Conservation (phyloP, 2,888 invertebrate genomes). For the Chrysotoxum bicinctum region DNA sequence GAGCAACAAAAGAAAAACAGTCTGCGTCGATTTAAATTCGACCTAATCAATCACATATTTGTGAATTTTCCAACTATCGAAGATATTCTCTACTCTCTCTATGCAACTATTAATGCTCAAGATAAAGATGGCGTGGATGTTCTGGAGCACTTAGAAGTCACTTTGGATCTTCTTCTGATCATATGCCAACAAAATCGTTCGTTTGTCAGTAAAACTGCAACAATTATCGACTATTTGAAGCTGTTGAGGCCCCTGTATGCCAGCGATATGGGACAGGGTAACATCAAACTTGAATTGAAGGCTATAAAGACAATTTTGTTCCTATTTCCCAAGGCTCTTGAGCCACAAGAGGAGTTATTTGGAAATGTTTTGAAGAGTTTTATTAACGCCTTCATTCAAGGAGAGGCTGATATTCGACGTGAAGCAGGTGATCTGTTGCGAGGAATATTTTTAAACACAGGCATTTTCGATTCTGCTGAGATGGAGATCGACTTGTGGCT, state of each 20-base stretch:
- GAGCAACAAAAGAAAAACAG: slow-evolving; percentile 78
- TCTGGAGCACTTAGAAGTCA: slow-evolving; percentile 78
- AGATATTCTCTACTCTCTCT: slow-evolving; percentile 77
- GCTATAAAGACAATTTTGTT: slow-evolving; percentile 79
- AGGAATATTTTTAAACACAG: slow-evolving; percentile 85
- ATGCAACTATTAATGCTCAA: slow-evolving; percentile 74
- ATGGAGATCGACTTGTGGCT: slow-evolving; percentile 87
- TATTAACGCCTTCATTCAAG: slow-evolving; percentile 82
- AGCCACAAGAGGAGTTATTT: slow-evolving; percentile 83
- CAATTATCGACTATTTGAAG: slow-evolving; percentile 79
- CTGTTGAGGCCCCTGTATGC: slow-evolving; percentile 79
- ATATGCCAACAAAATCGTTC: slow-evolving; percentile 79
- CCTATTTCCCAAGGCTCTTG: slow-evolving; percentile 82
- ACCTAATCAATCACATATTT: slow-evolving; percentile 80
- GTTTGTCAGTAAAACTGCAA: slow-evolving; percentile 79
- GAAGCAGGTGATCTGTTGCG: slow-evolving; percentile 84
- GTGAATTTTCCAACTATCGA: slow-evolving; percentile 80
- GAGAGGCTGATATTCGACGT: slow-evolving; percentile 78
- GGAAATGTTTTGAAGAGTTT: slow-evolving; percentile 84
- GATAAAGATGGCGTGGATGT: slow-evolving; percentile 75
- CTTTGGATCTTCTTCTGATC: slow-evolving; percentile 79
- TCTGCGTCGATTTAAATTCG: slow-evolving; percentile 80
- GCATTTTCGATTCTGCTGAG: slow-evolving; percentile 84
- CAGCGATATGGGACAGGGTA: slow-evolving; percentile 65
- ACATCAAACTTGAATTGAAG: slow-evolving; percentile 79